Percentiles rank a stretch among this genome's conserved stretches.
These are phyloP conservation scores for Amphipoea lucens DNA, from an alignment of 2,888 invertebrate species.

Conservation along the genomic window DNA sequence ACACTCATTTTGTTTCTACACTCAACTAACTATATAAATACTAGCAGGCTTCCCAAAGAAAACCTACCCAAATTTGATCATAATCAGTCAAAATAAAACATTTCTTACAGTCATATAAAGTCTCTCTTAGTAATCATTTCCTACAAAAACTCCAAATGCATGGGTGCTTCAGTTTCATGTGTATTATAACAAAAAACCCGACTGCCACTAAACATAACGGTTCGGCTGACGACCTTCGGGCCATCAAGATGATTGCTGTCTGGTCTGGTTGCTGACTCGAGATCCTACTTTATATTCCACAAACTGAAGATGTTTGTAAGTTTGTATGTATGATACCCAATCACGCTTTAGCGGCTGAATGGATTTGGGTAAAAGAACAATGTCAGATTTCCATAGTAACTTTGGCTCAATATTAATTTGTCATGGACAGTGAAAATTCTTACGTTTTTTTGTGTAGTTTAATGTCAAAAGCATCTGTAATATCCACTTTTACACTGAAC, in stretches of 20 bases:
- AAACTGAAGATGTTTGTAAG: neutral
- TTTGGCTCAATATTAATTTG: no score
- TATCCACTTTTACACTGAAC: no score
- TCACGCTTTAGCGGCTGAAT: neutral
- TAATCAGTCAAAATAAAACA: constrained; percentile 27
- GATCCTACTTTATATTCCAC: constrained; percentile 22
- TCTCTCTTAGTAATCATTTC: constrained; percentile 32
- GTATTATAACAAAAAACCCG: constrained; percentile 57
- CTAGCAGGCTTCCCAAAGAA: neutral
- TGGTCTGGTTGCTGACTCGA: constrained; percentile 56
- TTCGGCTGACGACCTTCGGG: constrained; percentile 57
- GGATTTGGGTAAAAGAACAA: no score
- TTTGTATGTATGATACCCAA: neutral
- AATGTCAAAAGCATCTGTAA: no score
- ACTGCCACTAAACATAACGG: constrained; percentile 54
- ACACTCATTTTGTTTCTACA: neutral
- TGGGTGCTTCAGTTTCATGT: constrained; percentile 58
- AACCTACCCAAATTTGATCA: neutral
- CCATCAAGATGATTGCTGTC: constrained; percentile 55
- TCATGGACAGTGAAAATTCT: no score
- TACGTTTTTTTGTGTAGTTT: no score
- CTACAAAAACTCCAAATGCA: constrained; percentile 56
- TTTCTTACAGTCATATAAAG: constrained; percentile 30
- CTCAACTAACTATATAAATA: neutral
- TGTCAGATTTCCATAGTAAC: no score